Conservation (phyloP, 92 coral and sea anemone genomes). For the Scolanthus callimorphus region DNA sequence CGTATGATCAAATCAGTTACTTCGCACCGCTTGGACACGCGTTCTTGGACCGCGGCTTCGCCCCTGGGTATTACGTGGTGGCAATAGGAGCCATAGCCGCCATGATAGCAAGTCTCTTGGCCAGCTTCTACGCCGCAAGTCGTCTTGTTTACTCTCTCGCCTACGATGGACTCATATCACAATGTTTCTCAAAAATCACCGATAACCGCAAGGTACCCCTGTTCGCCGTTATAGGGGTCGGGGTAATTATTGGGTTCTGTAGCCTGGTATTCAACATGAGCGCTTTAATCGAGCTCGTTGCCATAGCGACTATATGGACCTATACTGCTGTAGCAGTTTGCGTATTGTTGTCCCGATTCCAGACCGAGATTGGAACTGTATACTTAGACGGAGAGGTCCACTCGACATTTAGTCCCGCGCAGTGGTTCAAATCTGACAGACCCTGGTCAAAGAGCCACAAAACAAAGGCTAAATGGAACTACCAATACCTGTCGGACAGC, state of each 20-base stretch:
- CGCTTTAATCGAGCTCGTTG: conserved; percentile 59
- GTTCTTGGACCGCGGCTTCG: conserved; percentile 44
- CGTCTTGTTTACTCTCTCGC: conserved; percentile 83
- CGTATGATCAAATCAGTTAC: conserved; percentile 38
- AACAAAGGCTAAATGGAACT: conserved; percentile 3
- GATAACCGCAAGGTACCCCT: conserved; percentile 57
- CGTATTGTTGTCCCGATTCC: conserved; percentile 80
- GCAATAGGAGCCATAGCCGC: conserved; percentile 71
- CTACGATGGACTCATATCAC: conserved; percentile 72
- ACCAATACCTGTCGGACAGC: conserved; percentile 20
- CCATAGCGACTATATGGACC: conserved; percentile 41
- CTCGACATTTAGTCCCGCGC: background rate
- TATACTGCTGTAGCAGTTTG: conserved; percentile 69
- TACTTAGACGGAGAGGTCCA: conserved; percentile 21
- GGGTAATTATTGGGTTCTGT: conserved; percentile 39
- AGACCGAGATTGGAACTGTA: conserved; percentile 32
- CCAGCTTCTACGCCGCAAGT: conserved; percentile 53
- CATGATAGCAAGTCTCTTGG: conserved; percentile 56
- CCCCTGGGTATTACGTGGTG: conserved; percentile 64
- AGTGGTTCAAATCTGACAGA: conserved; percentile 37
- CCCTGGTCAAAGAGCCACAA: conserved; percentile 7
- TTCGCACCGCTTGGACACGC: conserved; percentile 76
- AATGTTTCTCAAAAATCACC: conserved; percentile 47
- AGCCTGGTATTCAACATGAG: conserved; percentile 58
- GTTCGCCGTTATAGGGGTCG: conserved; percentile 53